Evolutionary conservation across 2,888 invertebrate genomes (phyloP), one percentile per base, ranked within the genome.

Genomic region (Lithosia quadra): DNA sequence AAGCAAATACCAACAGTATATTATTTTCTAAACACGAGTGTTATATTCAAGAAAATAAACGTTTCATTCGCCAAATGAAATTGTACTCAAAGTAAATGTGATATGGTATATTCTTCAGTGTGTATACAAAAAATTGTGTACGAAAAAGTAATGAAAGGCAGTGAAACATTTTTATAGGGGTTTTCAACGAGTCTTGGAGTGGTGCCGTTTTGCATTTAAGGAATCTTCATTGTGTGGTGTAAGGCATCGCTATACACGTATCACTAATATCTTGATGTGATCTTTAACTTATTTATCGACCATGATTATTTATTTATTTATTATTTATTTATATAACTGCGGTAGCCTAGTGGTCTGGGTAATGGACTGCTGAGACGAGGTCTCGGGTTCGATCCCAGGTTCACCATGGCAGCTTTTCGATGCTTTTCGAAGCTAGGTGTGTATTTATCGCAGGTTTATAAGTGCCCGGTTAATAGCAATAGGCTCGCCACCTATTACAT

Each of bases 161-260:
- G 92, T 89, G 91, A 92, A 92, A 93, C 93, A 92, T 93, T 93
- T 93, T 93, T 93, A 93, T 93, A 92, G 94, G 89, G 92, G 92
- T 91, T 63, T 92, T 88, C 91, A 93, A 93, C 92, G 93, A 91
- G 89, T 90, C 91, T 88, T 88, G 80, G 88, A 88, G 88, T 90
- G 89, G 86, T 82, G 83, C 86, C 92, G 91, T 90, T 93, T 93
- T 92, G 92, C 94, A 93, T 93, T 92, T 92, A 93, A 91, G 92
- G 91, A 92, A 92, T 92, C 87, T 90, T 88, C 92, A 90, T 92
- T 92, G 90, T 89, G 91, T 88, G 86, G 88, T 86, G 90, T 87
- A 89, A 92, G 91, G 91, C 90, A 89, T 90, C 86, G 86, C 81
- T 86, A 84, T 88, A 91, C 91, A 90, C 88, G 84, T 82, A 88